Conservation (phyloP, 2,888 invertebrate genomes). For the Amphipoea oculea region DNA sequence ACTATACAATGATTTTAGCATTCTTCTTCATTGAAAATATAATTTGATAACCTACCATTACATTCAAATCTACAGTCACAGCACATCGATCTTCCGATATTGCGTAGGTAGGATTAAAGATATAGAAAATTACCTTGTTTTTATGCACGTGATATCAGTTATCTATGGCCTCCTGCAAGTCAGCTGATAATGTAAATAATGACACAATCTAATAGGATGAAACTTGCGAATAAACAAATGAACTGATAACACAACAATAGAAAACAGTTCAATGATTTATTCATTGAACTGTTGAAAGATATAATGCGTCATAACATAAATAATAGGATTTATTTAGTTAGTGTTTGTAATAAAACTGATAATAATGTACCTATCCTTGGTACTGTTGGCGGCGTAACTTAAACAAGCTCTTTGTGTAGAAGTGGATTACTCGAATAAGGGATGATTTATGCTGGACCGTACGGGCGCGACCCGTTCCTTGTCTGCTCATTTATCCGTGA, state of each 20-base stretch:
- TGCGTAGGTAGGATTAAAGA: neutral
- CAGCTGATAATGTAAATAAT: constrained; percentile 6
- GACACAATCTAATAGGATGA: constrained; percentile 21
- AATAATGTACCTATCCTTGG: neutral
- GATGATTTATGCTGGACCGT: neutral
- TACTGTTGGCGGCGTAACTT: neutral
- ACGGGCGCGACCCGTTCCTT: neutral
- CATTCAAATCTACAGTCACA: neutral
- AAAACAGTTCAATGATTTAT: neutral
- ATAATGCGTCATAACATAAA: neutral
- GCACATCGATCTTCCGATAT: neutral
- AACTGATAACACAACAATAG: constrained; percentile 36
- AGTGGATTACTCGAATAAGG: too few species aligned
- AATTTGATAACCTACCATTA: neutral
- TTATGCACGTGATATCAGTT: constrained; percentile 3
- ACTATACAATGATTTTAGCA: neutral
- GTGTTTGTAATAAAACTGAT: constrained; percentile 21
- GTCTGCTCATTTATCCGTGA: neutral
- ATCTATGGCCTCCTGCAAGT: constrained; percentile 6
- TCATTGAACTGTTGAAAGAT: constrained; percentile 31
- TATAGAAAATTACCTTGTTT: neutral
- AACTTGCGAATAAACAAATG: constrained; percentile 23
- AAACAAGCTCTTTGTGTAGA: constrained; percentile 3
- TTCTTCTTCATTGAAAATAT: neutral
- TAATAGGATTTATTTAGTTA: constrained; percentile 17